Evolutionary conservation across 2,888 invertebrate genomes (phyloP), one percentile per base, ranked within the genome.

Genomic region (Xanthorhoe spadicearia): DNA sequence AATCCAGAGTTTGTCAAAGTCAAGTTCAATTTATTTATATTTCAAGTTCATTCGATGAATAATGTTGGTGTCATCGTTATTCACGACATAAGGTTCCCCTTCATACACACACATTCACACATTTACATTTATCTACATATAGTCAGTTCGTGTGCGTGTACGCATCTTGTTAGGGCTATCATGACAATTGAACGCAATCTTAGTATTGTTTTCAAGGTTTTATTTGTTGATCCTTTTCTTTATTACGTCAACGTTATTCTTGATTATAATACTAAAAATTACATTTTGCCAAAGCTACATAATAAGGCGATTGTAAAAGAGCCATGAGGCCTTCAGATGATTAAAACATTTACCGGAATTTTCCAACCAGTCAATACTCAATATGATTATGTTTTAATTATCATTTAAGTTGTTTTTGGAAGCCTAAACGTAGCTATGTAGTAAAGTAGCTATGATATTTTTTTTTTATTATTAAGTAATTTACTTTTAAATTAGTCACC

Each of bases 191-290:
- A 72, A 61, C 59, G 67, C 68, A 68, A 72, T 74, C 72, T 71
- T 66, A 58, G 66, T 73, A 70, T 73, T 74, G 73, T 78, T 66
- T 82, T 83, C 90, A 90, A 89, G 90, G 89, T 81, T 88, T 79
- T 83, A 75, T 79, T 79, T 83, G 84, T 83, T 83, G 83, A 83
- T 82, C 75, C 80, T 82, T 79, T 77, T 81, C 77, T 79, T 74
- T 72, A 74, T 86, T 83, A 80, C 85, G 84, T 83, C 85, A 88
- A 70, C 61, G 55, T 89, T 86, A 86, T 86, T 88, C 82, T 80
- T 77, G 76, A 72, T 66, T 76, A 77, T 77, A 85, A 85, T 85
- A 82, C 78, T 32, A 32, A 32, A 79, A 59, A 55, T 75, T 84
- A 85, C 81, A 84, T 83, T 79, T 18, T 75, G 51, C 60, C 53